Conservation (phyloP, 2,797 vertebrate genomes). For the Chrosomus eos region DNA sequence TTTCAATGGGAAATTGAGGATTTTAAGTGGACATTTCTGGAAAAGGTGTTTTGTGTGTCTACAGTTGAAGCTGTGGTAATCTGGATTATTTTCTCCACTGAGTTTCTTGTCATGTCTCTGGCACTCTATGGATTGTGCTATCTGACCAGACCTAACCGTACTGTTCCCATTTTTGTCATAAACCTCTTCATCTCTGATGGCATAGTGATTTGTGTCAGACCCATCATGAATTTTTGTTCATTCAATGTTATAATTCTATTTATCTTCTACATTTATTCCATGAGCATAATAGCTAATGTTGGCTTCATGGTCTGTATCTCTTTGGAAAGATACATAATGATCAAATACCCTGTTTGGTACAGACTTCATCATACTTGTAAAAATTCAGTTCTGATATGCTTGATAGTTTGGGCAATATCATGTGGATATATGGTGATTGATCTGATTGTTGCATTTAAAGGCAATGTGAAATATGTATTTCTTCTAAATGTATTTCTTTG, state of each 20-base stretch:
- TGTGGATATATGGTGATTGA: background rate
- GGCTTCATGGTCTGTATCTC: slow-evolving; percentile 59
- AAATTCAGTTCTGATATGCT: slow-evolving; percentile 28
- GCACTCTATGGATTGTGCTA: slow-evolving; percentile 46
- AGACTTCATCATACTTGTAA: slow-evolving; percentile 34
- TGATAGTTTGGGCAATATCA: slow-evolving; percentile 27
- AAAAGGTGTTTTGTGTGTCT: background rate
- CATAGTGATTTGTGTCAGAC: slow-evolving; percentile 43
- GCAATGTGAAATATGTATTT: background rate
- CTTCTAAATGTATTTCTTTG: background rate
- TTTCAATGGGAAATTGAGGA: background rate
- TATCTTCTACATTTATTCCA: background rate
- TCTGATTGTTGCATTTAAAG: background rate
- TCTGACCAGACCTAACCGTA: slow-evolving; percentile 38
- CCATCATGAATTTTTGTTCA: background rate
- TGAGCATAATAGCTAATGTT: slow-evolving; percentile 17
- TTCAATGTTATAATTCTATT: background rate
- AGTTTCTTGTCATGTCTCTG: slow-evolving; percentile 44
- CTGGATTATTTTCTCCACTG: slow-evolving; percentile 48
- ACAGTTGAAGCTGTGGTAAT: background rate
- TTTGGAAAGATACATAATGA: slow-evolving; percentile 57
- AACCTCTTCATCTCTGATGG: slow-evolving; percentile 58
- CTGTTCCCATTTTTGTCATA: slow-evolving; percentile 48
- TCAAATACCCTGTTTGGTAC: slow-evolving; percentile 61
- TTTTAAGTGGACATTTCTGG: background rate